These are phyloP conservation scores for Pelusios castaneus DNA, from an alignment of 2,113 vertebrate genomes.

Conservation along the genomic window DNA sequence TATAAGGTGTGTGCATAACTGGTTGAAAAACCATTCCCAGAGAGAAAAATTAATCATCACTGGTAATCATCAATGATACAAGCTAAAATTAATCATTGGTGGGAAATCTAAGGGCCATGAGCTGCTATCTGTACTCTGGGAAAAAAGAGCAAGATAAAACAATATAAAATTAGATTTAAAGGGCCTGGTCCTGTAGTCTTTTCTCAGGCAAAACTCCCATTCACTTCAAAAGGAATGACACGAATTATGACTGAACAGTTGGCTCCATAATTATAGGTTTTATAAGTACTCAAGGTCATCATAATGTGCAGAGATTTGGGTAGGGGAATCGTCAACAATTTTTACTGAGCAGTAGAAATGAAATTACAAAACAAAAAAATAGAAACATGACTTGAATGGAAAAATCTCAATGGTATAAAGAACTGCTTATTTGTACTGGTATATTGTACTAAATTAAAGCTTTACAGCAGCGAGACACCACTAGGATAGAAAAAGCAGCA, in stretches of 20 bases:
- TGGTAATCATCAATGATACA: not conserved
- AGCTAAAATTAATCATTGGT: slow-evolving; percentile 21
- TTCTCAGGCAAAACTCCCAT: not conserved
- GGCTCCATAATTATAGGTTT: not conserved
- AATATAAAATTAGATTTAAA: not conserved
- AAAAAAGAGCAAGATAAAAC: slow-evolving; percentile 18
- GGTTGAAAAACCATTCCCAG: too few species aligned
- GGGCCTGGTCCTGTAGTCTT: not conserved
- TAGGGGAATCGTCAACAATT: not conserved
- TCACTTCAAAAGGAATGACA: not conserved
- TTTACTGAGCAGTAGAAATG: not conserved
- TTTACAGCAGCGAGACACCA: not conserved
- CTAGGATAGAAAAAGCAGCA: not conserved
- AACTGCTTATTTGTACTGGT: not conserved
- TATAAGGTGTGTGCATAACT: too few species aligned
- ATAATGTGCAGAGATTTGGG: not conserved
- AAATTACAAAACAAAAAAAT: not conserved
- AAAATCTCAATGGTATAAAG: not conserved
- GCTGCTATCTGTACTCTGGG: not conserved
- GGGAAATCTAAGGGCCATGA: not conserved
- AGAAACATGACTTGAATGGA: not conserved
- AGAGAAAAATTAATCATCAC: too few species aligned
- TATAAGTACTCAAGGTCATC: not conserved
- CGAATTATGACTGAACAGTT: not conserved
- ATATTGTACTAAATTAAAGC: not conserved